Evolutionary conservation across 2,113 vertebrate species (phyloP), one percentile per base, ranked within the genome.

Genomic region (Fulmarus glacialis): DNA sequence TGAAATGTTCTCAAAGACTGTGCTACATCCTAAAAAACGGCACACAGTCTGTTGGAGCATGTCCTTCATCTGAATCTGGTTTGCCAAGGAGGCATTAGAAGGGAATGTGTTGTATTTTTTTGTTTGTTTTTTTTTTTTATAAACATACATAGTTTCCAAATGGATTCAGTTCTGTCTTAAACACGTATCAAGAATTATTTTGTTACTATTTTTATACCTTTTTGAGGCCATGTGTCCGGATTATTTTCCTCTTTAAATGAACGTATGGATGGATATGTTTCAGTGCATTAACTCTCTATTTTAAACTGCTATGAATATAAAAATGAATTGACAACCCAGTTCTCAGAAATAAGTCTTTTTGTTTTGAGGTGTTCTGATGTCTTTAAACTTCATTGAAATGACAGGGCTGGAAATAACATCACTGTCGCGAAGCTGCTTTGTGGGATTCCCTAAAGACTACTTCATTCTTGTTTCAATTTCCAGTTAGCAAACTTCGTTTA

Each of bases 131-230:
- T 82, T 56, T 55, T 40, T 73, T 55, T 21, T 64, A 17, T 73
- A 64, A 90, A 62, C 24, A n/a, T 50, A 45, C 7, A 5, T 43
- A 60, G 55, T 43, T 93, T 94, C 40, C 38, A 78, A 2, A 43
- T 32, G 24, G 26, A 89, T 89, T 70, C 53, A 77, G 4, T 63
- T 91, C 58, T 83, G 8, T 91, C 63, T 83, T 83, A 83, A 91
- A 60, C 22, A 47, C 8, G 10, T 47, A 73, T 29, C 3, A 77
- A 45, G 30, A 74, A 84, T 70, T 40, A 52, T 62, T 90, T 78
- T 70, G 5, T 77, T 64, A 53, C 22, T 84, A 30, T 32, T 79
- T 94, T 81, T 67, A 38, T 53, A 36, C 8, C 8, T 67, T 55
- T 77, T 50, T 77, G 62, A 55, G 72, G 29, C 53, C 3, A 3